Evolutionary conservation across 2,888 invertebrate genomes (phyloP).

Genomic region (Euphydryas editha): DNA sequence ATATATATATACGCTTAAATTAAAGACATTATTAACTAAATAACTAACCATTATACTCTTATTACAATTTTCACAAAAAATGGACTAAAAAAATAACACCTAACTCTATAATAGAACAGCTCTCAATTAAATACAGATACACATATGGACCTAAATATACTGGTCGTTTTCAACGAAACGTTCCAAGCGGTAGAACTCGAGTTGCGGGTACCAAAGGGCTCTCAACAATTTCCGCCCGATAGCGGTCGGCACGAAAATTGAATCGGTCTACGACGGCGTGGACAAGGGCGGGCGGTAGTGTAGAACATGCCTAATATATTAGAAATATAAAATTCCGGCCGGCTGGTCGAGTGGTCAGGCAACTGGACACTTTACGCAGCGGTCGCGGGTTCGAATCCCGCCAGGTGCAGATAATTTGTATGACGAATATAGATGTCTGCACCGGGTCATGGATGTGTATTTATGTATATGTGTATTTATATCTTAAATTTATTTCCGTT

Average conservation of each 20-base stretch:
- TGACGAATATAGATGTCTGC: no score
- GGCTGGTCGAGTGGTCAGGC: no score
- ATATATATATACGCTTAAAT: not conserved
- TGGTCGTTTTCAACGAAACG: slow-evolving; percentile 26
- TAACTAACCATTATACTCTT: slow-evolving; percentile 2
- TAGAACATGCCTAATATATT: slow-evolving; percentile 5
- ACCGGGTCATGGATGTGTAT: no score
- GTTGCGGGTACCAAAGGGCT: slow-evolving; percentile 45
- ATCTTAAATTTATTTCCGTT: no score
- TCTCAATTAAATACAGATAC: slow-evolving; percentile 4
- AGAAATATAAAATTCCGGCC: no score
- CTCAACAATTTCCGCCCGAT: slow-evolving; percentile 52
- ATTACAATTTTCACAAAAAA: slow-evolving; percentile 2
- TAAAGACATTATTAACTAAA: slow-evolving; percentile 1
- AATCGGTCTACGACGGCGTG: slow-evolving; percentile 44
- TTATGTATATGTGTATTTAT: no score
- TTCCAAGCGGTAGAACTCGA: slow-evolving; percentile 34
- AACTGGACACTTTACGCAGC: no score
- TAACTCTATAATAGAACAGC: slow-evolving; percentile 7
- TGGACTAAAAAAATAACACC: not conserved
- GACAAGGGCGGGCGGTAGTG: slow-evolving; percentile 23
- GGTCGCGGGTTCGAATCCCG: no score
- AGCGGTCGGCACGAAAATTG: slow-evolving; percentile 50
- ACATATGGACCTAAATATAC: slow-evolving; percentile 17
- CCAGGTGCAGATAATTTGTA: no score